Percentiles rank a stretch among this genome's conserved stretches.
phyloP scores from a whole-genome alignment of 2,888 invertebrate species.

The Crossocerus cetratus region DNA sequence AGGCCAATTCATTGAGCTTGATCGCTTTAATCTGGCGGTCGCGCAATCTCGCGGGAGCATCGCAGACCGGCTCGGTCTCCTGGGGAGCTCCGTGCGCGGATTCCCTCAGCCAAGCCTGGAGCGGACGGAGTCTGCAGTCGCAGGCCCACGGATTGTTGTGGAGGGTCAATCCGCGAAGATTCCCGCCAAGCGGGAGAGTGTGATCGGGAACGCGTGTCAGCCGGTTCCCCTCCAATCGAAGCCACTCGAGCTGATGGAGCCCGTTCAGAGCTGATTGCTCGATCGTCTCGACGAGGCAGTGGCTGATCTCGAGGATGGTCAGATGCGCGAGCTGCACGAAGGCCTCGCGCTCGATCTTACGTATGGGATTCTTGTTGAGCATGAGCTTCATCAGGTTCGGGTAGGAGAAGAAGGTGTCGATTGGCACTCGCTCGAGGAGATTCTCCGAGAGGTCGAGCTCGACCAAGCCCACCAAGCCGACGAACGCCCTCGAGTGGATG shows the following conservation, averaged over 20 bases:
- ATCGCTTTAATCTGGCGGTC: constrained; percentile 84
- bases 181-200: constrained; percentile 81
- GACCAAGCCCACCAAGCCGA: constrained; percentile 90
- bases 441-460: constrained; percentile 93
- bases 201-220: constrained; percentile 81
- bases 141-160: constrained; percentile 94
- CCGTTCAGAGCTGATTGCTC: constrained; percentile 90
- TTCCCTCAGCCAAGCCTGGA: constrained; percentile 87
- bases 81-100: constrained; percentile 84
- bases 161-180: constrained; percentile 87
- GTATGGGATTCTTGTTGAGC: constrained; percentile 90
- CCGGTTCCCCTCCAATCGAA: constrained; percentile 89
- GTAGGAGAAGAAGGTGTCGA: constrained; percentile 87
- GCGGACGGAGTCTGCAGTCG: constrained; percentile 88
- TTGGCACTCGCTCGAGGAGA: constrained; percentile 86
- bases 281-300: constrained; percentile 87
- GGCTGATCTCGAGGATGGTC: constrained; percentile 88
- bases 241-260: constrained; percentile 89
- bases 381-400: constrained; percentile 90
- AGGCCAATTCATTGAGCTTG: constrained; percentile 86
- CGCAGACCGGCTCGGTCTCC: constrained; percentile 87
- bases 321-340: constrained; percentile 87
- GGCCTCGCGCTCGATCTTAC: constrained; percentile 83
- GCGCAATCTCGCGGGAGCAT: constrained; percentile 83
- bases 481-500: constrained; percentile 89